Evolutionary conservation across 2,888 invertebrate genomes (phyloP).

Genomic region (Spilarctia lutea): DNA sequence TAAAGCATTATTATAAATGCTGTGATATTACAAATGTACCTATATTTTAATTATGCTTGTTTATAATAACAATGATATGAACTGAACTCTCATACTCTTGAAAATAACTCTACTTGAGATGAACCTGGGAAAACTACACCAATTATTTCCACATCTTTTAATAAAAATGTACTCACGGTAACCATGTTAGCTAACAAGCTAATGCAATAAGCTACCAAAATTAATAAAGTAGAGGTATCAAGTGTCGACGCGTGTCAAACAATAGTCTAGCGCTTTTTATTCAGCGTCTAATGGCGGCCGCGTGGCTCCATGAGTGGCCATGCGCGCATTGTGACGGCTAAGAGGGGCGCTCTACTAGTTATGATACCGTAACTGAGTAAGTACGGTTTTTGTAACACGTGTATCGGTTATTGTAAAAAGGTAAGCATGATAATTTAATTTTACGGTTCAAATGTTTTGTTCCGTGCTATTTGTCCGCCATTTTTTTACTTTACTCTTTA

Average conservation of each 20-base stretch:
- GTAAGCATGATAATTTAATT: slow-evolving; percentile 21
- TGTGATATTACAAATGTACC: no score
- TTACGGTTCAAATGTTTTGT: slow-evolving; percentile 19
- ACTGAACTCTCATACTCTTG: not conserved
- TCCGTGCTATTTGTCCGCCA: not conserved
- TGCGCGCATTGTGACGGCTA: slow-evolving; percentile 62
- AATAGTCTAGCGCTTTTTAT: slow-evolving; percentile 64
- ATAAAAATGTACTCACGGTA: slow-evolving; percentile 48
- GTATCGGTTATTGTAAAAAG: slow-evolving; percentile 35
- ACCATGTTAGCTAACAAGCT: slow-evolving; percentile 68
- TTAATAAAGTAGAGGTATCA: slow-evolving; percentile 79
- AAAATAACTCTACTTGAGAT: not conserved
- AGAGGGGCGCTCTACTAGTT: slow-evolving; percentile 38
- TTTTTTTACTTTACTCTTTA: not conserved
- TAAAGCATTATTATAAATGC: no score
- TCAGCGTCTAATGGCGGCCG: slow-evolving; percentile 73
- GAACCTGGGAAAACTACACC: not conserved
- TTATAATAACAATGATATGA: not conserved
- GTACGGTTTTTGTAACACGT: slow-evolving; percentile 42
- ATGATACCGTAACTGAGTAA: slow-evolving; percentile 48
- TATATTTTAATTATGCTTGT: not conserved
- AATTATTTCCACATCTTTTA: not conserved
- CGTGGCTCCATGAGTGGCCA: slow-evolving; percentile 68
- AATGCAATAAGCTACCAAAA: slow-evolving; percentile 71
- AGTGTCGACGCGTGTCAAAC: slow-evolving; percentile 75